These are phyloP conservation scores for Drosophila pseudotakahashii DNA, from an alignment of 2,888 invertebrate genomes.

Conservation along the genomic window DNA sequence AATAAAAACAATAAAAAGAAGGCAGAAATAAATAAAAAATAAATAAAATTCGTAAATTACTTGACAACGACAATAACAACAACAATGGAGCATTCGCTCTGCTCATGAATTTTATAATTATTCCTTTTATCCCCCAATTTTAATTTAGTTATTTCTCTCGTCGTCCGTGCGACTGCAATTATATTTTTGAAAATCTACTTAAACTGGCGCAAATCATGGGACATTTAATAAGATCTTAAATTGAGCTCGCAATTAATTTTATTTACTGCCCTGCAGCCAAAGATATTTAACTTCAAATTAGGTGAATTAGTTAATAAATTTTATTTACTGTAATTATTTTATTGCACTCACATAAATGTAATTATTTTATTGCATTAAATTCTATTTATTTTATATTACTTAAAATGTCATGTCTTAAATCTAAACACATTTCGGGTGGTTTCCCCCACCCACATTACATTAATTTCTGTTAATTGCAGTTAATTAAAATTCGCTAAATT, in stretches of 20 bases:
- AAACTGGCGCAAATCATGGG: conserved; percentile 47
- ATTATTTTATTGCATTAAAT: not conserved
- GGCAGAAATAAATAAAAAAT: conserved; percentile 38
- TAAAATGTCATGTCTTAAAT: no score
- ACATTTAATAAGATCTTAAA: conserved; percentile 61
- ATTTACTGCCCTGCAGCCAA: conserved; percentile 28
- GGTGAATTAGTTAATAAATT: not conserved
- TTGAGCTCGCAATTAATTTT: conserved; percentile 48
- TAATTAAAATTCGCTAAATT: conserved; percentile 5
- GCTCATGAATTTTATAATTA: conserved; percentile 50
- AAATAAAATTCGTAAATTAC: conserved; percentile 46
- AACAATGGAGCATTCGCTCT: conserved; percentile 22
- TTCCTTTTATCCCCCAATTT: conserved; percentile 55
- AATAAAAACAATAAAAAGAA: conserved; percentile 51
- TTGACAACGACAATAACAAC: conserved; percentile 37
- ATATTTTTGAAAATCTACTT: conserved; percentile 34
- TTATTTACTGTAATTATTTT: not conserved
- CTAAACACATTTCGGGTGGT: not conserved
- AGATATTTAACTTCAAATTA: conserved; percentile 5
- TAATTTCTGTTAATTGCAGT: conserved; percentile 21
- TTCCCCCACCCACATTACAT: not conserved
- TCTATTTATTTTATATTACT: not conserved
- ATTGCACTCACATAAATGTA: not conserved
- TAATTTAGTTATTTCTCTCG: conserved; percentile 30
- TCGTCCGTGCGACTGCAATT: conserved; percentile 11